Conservation (phyloP, 2,888 invertebrate genomes). For the Drosophila kambysellisi region DNA sequence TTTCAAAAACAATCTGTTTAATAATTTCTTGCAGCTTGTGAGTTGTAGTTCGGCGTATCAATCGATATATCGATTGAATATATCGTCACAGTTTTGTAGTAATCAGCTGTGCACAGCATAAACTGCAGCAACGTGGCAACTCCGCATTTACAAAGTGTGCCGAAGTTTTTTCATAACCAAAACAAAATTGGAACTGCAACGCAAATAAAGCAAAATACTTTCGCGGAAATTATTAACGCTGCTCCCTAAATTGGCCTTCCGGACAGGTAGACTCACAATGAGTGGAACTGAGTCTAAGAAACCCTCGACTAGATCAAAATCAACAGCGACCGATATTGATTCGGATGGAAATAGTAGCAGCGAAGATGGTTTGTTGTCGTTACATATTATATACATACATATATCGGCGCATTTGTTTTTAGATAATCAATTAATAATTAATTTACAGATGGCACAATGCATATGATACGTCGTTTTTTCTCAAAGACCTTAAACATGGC, state of each 20-base stretch:
- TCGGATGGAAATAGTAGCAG: slow-evolving; percentile 28
- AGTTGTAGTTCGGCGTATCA: neutral
- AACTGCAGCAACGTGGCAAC: slow-evolving; percentile 31
- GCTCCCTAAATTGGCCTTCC: neutral
- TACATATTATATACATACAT: slow-evolving; percentile 5
- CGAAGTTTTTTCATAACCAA: slow-evolving; percentile 24
- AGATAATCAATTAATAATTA: slow-evolving; percentile 42
- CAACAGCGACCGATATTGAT: slow-evolving; percentile 23
- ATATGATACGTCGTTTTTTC: slow-evolving; percentile 88
- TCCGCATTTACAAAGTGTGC: neutral
- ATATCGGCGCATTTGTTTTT: slow-evolving; percentile 8
- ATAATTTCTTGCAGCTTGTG: neutral
- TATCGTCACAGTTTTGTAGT: slow-evolving; percentile 7
- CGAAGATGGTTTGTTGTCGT: slow-evolving; percentile 30
- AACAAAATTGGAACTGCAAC: slow-evolving; percentile 20
- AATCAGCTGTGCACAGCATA: slow-evolving; percentile 3
- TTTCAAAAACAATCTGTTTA: neutral
- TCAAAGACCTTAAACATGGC: slow-evolving; percentile 88
- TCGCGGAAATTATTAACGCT: neutral
- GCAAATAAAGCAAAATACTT: slow-evolving; percentile 20
- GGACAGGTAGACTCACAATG: slow-evolving; percentile 23
- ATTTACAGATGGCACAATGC: slow-evolving; percentile 86
- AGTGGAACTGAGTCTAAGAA: slow-evolving; percentile 10
- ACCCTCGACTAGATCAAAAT: slow-evolving; percentile 9
- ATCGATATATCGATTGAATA: neutral